A percentile compares a stretch with the other conserved stretches of the same genome.
These are phyloP conservation scores for Tinamus major DNA, from an alignment of 2,797 vertebrate species.

Conservation along the genomic window DNA sequence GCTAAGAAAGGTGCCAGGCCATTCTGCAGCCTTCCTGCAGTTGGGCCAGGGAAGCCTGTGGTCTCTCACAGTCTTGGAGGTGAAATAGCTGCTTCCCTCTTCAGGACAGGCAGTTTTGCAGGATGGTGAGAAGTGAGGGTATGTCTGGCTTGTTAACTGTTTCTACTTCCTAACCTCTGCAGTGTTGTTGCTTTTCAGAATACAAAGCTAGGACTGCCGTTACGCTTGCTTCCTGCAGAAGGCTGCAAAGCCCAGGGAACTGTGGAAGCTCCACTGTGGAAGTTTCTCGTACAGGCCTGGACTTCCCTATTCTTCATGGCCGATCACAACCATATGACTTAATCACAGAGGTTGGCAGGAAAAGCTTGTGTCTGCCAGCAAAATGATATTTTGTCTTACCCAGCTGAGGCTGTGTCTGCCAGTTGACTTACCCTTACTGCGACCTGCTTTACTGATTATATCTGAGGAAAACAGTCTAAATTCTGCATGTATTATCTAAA, in stretches of 20 bases:
- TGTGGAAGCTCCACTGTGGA: not conserved
- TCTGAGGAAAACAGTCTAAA: not conserved
- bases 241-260: not conserved
- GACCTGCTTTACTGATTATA: not conserved
- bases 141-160: not conserved
- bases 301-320: not conserved
- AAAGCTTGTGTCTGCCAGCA: not conserved
- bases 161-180: not conserved
- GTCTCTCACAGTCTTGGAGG: not conserved
- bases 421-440: not conserved
- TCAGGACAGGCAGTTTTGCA: not conserved
- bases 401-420: not conserved
- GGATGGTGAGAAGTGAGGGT: not conserved
- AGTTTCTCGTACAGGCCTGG: not conserved
- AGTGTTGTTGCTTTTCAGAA: not conserved
- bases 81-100: not conserved
- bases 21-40: not conserved
- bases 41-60: not conserved
- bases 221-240: not conserved
- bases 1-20: not conserved
- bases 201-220: not conserved
- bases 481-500: not conserved
- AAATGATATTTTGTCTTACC: not conserved
- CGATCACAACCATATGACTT: not conserved
- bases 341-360: not conserved